Evolutionary conservation across 1,140 invertebrate genomes (phyloP).

Genomic region (Neodiprion pinetum): DNA sequence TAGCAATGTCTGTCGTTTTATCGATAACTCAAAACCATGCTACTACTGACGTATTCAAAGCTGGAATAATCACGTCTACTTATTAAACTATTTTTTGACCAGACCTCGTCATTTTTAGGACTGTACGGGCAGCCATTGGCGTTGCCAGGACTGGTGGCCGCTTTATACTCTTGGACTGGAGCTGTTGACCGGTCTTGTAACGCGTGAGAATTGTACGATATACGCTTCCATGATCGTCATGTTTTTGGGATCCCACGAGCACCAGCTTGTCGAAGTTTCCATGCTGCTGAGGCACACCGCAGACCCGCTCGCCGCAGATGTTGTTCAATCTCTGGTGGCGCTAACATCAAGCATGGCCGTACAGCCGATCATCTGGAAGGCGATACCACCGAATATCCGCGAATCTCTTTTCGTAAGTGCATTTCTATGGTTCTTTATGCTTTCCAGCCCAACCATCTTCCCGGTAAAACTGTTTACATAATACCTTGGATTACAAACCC

Average conservation of each 20-base stretch:
- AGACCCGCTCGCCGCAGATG: slow-evolving; percentile 54
- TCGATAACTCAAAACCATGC: too few relatives aligned
- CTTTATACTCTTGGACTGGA: slow-evolving; percentile 56
- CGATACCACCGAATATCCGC: slow-evolving; percentile 47
- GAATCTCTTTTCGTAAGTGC: slow-evolving; percentile 51
- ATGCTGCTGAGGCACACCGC: slow-evolving; percentile 55
- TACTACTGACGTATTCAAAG: too few relatives aligned
- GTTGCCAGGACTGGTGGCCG: slow-evolving; percentile 59
- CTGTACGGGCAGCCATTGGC: slow-evolving; percentile 45
- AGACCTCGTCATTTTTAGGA: slow-evolving; percentile 28
- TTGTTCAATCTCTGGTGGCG: slow-evolving; percentile 57
- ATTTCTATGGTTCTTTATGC: slow-evolving; percentile 22
- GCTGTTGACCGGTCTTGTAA: slow-evolving; percentile 51
- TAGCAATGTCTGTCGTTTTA: too few relatives aligned
- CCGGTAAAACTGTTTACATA: background rate
- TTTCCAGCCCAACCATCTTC: background rate
- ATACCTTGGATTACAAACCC: background rate
- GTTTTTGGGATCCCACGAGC: slow-evolving; percentile 55
- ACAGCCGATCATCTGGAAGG: slow-evolving; percentile 49
- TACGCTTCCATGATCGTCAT: slow-evolving; percentile 34
- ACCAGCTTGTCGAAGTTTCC: slow-evolving; percentile 52
- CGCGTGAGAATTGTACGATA: slow-evolving; percentile 29
- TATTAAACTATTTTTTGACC: too few relatives aligned
- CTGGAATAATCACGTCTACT: too few relatives aligned
- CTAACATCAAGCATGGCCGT: slow-evolving; percentile 52